Evolutionary conservation across 2,888 invertebrate species (phyloP).

Genomic region (Merodon equestris): DNA sequence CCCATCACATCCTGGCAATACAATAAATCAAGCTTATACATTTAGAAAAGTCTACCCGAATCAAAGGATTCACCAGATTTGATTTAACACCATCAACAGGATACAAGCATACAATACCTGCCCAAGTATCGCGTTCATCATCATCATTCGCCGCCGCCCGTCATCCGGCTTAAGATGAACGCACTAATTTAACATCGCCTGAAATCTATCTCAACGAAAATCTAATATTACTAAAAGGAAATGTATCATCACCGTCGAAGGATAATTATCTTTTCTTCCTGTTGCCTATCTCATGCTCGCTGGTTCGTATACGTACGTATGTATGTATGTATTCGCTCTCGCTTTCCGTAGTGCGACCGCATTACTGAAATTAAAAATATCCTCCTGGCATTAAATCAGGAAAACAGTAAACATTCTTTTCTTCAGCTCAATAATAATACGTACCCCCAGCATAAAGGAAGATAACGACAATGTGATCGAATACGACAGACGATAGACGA

Average conservation of each 20-base stretch:
- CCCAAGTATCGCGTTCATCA: neutral
- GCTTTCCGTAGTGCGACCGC: conserved; percentile 19
- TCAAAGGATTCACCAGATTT: conserved; percentile 55
- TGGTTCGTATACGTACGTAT: neutral
- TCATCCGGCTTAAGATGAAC: conserved; percentile 25
- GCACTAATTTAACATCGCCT: conserved; percentile 55
- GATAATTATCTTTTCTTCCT: conserved; percentile 56
- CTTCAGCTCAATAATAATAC: too few species aligned
- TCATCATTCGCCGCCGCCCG: conserved; percentile 8
- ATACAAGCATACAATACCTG: conserved; percentile 22
- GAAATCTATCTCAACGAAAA: conserved; percentile 58
- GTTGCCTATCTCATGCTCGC: conserved; percentile 2
- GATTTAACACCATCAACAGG: conserved; percentile 44
- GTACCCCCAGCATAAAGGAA: too few species aligned
- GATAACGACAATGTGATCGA: too few species aligned
- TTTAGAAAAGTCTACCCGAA: conserved; percentile 53
- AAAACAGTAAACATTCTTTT: conserved; percentile 44
- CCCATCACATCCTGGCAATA: conserved; percentile 40
- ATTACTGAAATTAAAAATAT: conserved; percentile 66
- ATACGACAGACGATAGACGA: too few species aligned
- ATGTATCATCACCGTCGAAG: conserved; percentile 61
- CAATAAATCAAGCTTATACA: conserved; percentile 56
- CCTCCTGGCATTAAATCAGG: conserved; percentile 28
- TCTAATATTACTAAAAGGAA: conserved; percentile 67
- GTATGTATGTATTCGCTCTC: too few species aligned